Evolutionary conservation across 2,888 invertebrate genomes (phyloP).

Genomic region (Pseudoips prasinana): DNA sequence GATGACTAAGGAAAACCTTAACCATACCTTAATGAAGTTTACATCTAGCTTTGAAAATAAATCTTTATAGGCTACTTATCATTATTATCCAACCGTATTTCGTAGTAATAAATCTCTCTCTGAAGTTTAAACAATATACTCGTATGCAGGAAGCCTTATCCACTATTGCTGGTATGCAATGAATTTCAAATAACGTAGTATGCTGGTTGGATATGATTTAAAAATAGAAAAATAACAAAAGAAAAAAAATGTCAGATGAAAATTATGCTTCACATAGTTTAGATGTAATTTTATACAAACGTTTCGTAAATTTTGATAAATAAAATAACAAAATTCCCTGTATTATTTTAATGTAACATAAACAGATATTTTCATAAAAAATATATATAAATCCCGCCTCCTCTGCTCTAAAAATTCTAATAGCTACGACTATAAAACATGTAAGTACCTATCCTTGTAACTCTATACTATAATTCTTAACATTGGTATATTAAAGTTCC

Average conservation of each 20-base stretch:
- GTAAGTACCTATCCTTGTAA: no score
- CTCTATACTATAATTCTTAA: no score
- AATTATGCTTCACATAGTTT: slow-evolving; percentile 38
- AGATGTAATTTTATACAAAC: slow-evolving; percentile 51
- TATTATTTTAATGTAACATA: slow-evolving; percentile 33
- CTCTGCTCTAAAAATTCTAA: slow-evolving; percentile 16
- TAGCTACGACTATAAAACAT: no score
- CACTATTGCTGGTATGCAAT: background rate
- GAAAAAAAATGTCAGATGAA: slow-evolving; percentile 51
- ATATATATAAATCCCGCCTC: slow-evolving; percentile 24
- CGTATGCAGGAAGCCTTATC: background rate
- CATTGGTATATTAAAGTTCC: no score
- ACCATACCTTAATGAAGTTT: no score
- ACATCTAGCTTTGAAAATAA: no score
- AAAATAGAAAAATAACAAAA: slow-evolving; percentile 31
- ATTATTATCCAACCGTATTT: no score
- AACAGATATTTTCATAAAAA: slow-evolving; percentile 19
- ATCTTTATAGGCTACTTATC: no score
- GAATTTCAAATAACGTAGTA: no score
- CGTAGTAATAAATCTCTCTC: no score
- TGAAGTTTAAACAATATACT: no score
- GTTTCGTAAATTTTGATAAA: slow-evolving; percentile 41
- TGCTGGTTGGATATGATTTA: slow-evolving; percentile 15
- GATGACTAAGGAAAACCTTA: no score
- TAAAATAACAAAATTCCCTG: slow-evolving; percentile 46